These are phyloP conservation scores for Meles meles DNA, from an alignment of 2,113 vertebrate species.

Conservation along the genomic window DNA sequence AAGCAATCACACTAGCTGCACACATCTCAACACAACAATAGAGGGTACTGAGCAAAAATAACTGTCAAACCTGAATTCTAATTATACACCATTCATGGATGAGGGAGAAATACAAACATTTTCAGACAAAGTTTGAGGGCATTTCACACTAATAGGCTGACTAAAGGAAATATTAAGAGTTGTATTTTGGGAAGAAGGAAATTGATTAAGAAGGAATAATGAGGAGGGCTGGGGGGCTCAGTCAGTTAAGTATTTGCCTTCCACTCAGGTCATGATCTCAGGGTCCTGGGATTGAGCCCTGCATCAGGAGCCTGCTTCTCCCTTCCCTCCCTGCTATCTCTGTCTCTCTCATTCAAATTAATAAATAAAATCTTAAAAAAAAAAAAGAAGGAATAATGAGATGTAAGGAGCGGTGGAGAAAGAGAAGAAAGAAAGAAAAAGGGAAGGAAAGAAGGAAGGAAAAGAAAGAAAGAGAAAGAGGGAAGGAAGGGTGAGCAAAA, in stretches of 20 bases:
- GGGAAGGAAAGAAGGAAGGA: background rate
- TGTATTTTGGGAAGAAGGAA: background rate
- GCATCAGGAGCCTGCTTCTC: no score
- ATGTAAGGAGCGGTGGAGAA: background rate
- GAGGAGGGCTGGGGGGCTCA: background rate
- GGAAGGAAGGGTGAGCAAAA: background rate
- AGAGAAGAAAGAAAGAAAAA: background rate
- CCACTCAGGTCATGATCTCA: no score
- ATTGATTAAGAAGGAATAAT: background rate
- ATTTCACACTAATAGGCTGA: background rate
- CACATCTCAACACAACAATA: background rate
- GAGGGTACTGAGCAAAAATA: background rate
- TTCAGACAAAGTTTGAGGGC: background rate
- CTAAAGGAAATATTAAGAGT: background rate
- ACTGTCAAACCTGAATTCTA: background rate
- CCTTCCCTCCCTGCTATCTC: no score
- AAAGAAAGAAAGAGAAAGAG: background rate
- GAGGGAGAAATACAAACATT: background rate
- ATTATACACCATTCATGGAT: background rate
- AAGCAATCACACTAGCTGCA: background rate
- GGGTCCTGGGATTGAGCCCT: no score
- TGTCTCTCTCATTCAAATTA: no score
- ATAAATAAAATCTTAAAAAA: no score
- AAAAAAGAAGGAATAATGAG: background rate
- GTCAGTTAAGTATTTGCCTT: no score